Evolutionary conservation across 1,140 invertebrate species (phyloP), one percentile per base, ranked within the genome.

Genomic region (Oreohelix idahoensis): DNA sequence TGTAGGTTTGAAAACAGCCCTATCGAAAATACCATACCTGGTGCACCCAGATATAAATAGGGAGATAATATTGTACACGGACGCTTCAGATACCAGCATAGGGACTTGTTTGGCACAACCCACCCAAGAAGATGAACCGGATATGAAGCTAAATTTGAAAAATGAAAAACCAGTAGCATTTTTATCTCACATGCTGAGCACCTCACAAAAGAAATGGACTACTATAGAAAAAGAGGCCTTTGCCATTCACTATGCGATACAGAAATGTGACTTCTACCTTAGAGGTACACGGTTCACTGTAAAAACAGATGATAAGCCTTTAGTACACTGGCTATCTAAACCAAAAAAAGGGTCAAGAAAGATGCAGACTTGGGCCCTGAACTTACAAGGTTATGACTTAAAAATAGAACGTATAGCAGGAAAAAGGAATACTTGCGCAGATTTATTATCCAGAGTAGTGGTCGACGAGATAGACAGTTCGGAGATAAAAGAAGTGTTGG

Each of bases 241-340:
- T 66, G 86, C 85, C 2, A 87, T 91, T 11, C 58, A 89, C 45
- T 86, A 84, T 74, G 85, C 85, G 0, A 49, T 90, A 0, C 81
- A 89, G 32, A 88, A 89, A 81, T 85, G 89, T 32, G 23, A 87
- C n/a, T 69, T 79, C n/a, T 90, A 87, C 84, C 35, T 90, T 13
- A 87, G 88, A 49, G 81, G 86, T 13, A 45, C 83, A 2, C n/a
- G 83, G 23, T 87, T 89, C 32, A 76, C 26, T 0, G 77, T 90
- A 0, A 45, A 69, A 29, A 87, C 80, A 0, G 87, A 91, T 42
- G 87, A 91, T 53, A 80, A 86, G 70, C 84, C 86, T 5, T 78
- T n/a, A n/a, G n/a, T n/a, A n/a, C n/a, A n/a, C n/a, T 89, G 29
- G 81, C 73, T 58, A 88, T 80, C 69, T 45, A 88, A 0, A 49